phyloP scores from a whole-genome alignment of 2,797 vertebrate genomes.

The Caiman crocodilus region DNA sequence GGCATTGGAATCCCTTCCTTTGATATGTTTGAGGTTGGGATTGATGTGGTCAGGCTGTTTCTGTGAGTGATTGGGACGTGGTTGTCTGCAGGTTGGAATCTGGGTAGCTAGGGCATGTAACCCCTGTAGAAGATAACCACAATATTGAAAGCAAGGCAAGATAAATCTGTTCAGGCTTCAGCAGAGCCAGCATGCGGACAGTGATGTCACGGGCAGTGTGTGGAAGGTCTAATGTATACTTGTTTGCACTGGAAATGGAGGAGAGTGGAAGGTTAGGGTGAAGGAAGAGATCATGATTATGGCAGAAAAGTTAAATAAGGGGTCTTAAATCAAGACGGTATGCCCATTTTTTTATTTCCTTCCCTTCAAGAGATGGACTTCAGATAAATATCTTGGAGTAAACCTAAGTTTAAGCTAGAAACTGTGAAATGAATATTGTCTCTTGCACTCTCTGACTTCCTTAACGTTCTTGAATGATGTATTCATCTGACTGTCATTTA shows the following conservation, averaged over 20 bases:
- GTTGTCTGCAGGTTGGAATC: not conserved
- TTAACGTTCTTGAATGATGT: not conserved
- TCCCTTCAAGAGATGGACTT: not conserved
- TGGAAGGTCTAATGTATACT: not conserved
- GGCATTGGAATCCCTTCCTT: not conserved
- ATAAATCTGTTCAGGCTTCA: not conserved
- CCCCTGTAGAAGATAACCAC: not conserved
- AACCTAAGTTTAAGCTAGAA: not conserved
- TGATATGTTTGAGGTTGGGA: not conserved
- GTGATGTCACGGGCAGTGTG: not conserved
- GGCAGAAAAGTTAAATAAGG: not conserved
- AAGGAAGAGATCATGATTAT: not conserved
- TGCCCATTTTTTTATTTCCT: not conserved
- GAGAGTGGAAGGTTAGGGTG: not conserved
- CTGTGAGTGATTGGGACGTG: not conserved
- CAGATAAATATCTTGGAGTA: not conserved
- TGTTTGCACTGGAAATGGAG: not conserved
- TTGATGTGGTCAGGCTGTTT: fast-evolving
- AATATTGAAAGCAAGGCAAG: not conserved
- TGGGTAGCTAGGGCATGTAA: not conserved
- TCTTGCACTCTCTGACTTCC: not conserved
- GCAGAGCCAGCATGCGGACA: not conserved
- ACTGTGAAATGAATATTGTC: too few species aligned
- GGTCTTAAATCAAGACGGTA: not conserved
- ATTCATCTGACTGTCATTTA: not conserved